Percentiles rank a stretch among this genome's conserved stretches.
phyloP scores from a whole-genome alignment of 2,888 invertebrate genomes.

The Priocnemis perturbator region DNA sequence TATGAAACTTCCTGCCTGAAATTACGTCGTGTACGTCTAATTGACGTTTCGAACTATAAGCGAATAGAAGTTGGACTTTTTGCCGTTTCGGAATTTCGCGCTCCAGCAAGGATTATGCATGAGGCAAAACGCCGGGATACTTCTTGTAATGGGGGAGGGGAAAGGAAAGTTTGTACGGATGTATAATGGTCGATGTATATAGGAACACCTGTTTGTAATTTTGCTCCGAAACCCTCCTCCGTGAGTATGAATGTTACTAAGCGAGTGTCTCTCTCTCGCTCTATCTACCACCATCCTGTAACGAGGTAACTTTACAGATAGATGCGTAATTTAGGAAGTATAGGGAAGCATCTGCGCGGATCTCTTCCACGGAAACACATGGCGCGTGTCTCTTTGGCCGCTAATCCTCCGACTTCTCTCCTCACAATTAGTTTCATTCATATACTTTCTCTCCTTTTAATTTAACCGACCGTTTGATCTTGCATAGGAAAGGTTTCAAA shows the following conservation, averaged over 20 bases:
- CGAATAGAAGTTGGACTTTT: too few relatives aligned
- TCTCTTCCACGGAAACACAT: too few relatives aligned
- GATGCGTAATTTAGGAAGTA: slow-evolving; percentile 7
- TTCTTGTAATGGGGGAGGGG: not conserved
- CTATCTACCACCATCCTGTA: not conserved
- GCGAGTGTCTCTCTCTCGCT: not conserved
- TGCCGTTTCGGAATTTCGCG: not conserved
- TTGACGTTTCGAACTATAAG: too few relatives aligned
- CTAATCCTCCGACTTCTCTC: too few relatives aligned
- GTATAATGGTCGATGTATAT: not conserved
- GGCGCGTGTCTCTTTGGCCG: too few relatives aligned
- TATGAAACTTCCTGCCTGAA: too few relatives aligned
- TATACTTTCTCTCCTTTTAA: too few relatives aligned
- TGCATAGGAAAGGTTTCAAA: too few relatives aligned
- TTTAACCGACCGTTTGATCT: too few relatives aligned
- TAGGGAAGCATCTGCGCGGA: not conserved
- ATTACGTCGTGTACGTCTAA: too few relatives aligned
- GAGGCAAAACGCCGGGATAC: too few relatives aligned
- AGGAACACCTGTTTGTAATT: slow-evolving; percentile 4
- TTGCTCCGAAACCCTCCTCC: not conserved
- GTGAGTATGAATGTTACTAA: not conserved
- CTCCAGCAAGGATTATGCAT: not conserved
- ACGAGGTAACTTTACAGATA: slow-evolving; percentile 3
- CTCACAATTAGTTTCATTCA: too few relatives aligned
- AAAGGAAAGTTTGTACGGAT: not conserved